Evolutionary conservation across 2,113 vertebrate genomes (phyloP).

Genomic region (Candoia aspera): DNA sequence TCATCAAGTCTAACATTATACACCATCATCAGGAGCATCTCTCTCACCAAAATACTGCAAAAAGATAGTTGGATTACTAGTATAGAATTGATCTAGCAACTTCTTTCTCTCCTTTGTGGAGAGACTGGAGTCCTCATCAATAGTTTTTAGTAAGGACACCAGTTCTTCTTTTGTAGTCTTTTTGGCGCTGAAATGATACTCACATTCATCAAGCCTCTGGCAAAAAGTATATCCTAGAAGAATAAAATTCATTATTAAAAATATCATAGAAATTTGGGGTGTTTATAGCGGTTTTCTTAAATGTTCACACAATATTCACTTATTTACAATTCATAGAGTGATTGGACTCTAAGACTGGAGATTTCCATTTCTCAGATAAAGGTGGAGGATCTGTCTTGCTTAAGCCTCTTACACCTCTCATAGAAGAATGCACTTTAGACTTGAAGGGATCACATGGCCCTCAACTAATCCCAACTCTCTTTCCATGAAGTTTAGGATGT

Average conservation of each 20-base stretch:
- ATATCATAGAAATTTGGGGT: background rate
- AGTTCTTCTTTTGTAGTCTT: constrained; percentile 90
- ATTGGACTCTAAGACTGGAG: no score
- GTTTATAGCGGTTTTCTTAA: background rate
- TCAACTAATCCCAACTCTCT: background rate
- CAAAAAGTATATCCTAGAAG: constrained; percentile 83
- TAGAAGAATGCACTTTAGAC: background rate
- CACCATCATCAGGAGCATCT: constrained; percentile 73
- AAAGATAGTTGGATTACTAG: constrained; percentile 90
- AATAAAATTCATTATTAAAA: constrained; percentile 22
- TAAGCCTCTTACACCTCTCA: background rate
- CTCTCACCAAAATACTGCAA: constrained; percentile 91
- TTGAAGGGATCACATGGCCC: background rate
- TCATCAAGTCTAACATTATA: constrained; percentile 55
- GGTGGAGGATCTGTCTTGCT: background rate
- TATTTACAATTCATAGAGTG: background rate
- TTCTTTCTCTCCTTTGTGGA: constrained; percentile 88
- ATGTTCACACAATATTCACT: background rate
- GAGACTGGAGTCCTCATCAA: constrained; percentile 87
- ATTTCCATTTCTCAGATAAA: background rate
- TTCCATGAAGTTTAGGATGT: background rate
- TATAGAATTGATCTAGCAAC: constrained; percentile 89
- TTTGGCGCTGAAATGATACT: constrained; percentile 75
- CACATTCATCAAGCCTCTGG: constrained; percentile 76
- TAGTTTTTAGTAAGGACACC: constrained; percentile 80